Percentiles rank a stretch among this genome's conserved stretches.
Evolutionary conservation across 2,888 invertebrate genomes (phyloP).

Genomic region (Drosophila dives): DNA sequence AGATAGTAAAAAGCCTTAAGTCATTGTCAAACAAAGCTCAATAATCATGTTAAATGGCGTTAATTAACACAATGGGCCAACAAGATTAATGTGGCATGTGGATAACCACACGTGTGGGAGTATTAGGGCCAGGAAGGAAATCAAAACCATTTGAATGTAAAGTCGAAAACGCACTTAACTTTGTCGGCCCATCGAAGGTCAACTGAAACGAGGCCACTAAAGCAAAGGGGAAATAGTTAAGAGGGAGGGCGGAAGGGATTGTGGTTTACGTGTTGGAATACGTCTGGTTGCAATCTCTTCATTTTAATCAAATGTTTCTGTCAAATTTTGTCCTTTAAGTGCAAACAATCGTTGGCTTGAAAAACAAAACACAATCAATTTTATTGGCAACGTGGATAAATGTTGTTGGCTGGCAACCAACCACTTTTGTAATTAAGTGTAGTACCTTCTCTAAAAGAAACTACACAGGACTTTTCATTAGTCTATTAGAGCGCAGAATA

Average conservation of each 20-base stretch:
- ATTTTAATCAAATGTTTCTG: constrained; percentile 42
- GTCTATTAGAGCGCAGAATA: constrained; percentile 30
- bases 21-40: constrained; percentile 5
- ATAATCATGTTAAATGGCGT: constrained; percentile 17
- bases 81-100: constrained; percentile 3
- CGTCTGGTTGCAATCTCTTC: constrained; percentile 33
- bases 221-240: constrained; percentile 1
- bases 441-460: constrained; percentile 4
- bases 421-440: constrained; percentile 39
- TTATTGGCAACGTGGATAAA: constrained; percentile 26
- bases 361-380: constrained; percentile 28
- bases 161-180: constrained; percentile 42
- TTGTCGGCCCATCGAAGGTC: constrained; percentile 27
- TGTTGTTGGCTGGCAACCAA: constrained; percentile 22
- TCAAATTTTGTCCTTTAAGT: constrained; percentile 27
- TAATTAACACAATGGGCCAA: constrained; percentile 30
- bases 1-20: no score
- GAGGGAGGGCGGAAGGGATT: neutral
- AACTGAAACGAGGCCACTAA: neutral
- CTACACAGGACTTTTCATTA: constrained; percentile 42
- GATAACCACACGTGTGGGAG: constrained; percentile 18
- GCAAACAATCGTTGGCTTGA: constrained; percentile 42
- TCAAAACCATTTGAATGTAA: constrained; percentile 7
- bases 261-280: constrained; percentile 14
- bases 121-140: constrained; percentile 41